Base-by-base conservation (phyloP, 2,797 vertebrate species). In the Spinus pinus region DNA sequence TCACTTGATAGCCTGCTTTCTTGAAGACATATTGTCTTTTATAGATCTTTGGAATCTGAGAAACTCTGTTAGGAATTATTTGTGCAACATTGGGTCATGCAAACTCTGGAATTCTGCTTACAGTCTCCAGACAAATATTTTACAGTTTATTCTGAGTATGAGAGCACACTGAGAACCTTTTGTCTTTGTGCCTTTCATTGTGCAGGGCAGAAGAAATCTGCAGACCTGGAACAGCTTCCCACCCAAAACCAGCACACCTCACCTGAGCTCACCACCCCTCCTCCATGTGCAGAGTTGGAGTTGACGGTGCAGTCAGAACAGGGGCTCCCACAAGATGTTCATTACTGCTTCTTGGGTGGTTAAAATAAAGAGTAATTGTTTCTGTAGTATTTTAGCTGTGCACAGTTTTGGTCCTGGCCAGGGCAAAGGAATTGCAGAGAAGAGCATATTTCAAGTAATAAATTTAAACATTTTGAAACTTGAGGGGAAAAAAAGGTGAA, bases 391-490 rank as follows among this genome's bases (percentile, higher is more conserved):
- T 94, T 86, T 17, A 86, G 50, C 58, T 21, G 12, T 91, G 42
- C 81, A 71, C 25, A 33, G 14, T 72, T 83, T 65, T 25, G 41
- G 46, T 69, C 54, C 42, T 56, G 20, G 46, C 35, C 47, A 62
- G 42, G 74, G 58, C 11, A 83, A 25, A 81, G 87, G 53, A 91
- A 88, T 22, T 91, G 75, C 72, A 91, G 50, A 85, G 64, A 93
- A 64, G 54, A 93, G 23, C 28, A 54, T n/a, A 88, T 88, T 86
- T 86, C 35, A 75, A 88, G 73, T 19, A 79, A 79, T 74, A 94
- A 88, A 86, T 88, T 61, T 42, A 70, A 95, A 78, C 23, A 49
- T 74, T 79, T 86, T 65, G 54, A 88, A 90, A 93, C 54, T 35
- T 58, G 54, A 58, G 25, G 44, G 12, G 19, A 2, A 10, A 50